Percentiles rank a stretch among this genome's conserved stretches.
These are phyloP conservation scores for Oikopleura dioica DNA, from an alignment of 23 tunicate genomes.

Conservation along the genomic window DNA sequence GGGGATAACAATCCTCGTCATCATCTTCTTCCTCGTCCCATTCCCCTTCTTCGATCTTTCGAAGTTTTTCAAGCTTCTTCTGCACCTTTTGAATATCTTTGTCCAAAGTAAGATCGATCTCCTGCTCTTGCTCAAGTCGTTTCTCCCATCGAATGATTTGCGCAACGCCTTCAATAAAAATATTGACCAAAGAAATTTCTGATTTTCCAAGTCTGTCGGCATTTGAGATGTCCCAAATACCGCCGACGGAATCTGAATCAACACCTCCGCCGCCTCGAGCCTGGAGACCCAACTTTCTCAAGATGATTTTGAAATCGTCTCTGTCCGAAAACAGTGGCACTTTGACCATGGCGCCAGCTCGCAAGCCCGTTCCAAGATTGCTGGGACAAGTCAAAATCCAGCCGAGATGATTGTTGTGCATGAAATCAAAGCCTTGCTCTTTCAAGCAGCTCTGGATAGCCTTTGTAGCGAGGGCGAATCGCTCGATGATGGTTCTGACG, in stretches of 20 bases:
- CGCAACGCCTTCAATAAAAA: slow-evolving; percentile 13
- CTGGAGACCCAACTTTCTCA: slow-evolving; percentile 15
- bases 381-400: slow-evolving; percentile 66
- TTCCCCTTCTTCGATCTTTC: too few relatives aligned
- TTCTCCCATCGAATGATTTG: slow-evolving; percentile 7
- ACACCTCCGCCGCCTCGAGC: slow-evolving; percentile 25
- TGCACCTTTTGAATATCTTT: not conserved
- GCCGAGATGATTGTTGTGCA: slow-evolving; percentile 83
- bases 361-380: slow-evolving; percentile 59
- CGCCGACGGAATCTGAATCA: slow-evolving; percentile 21
- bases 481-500: slow-evolving; percentile 44
- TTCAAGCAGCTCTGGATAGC: slow-evolving; percentile 13
- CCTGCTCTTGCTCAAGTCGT: not conserved
- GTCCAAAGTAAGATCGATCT: not conserved
- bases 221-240: slow-evolving; percentile 22
- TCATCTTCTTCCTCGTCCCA: not conserved
- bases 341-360: slow-evolving; percentile 18
- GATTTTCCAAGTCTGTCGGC: slow-evolving; percentile 24
- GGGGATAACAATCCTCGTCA: too few relatives aligned
- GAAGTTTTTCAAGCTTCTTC: too few relatives aligned
- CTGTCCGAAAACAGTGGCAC: slow-evolving; percentile 24
- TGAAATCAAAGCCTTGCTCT: slow-evolving; percentile 27
- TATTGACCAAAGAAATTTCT: slow-evolving; percentile 18
- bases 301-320: slow-evolving; percentile 15
- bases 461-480: slow-evolving; percentile 18